phyloP scores from a whole-genome alignment of 1,140 invertebrate genomes.

The Apis cerana region DNA sequence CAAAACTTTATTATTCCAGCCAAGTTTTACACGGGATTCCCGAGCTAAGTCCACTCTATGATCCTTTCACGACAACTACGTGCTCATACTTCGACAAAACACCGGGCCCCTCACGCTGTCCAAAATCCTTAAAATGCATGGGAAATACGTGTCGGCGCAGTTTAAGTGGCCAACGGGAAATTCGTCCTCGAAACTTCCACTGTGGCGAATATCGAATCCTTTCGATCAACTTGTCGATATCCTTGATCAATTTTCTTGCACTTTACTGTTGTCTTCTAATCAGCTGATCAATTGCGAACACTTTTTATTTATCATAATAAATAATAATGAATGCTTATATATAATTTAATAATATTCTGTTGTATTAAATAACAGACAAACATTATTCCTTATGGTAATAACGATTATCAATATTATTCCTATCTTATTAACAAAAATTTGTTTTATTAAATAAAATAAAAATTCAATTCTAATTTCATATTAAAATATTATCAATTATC shows the following conservation, averaged over 20 bases:
- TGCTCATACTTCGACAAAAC: conserved; percentile 81
- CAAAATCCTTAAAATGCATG: conserved; percentile 80
- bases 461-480: too few species aligned
- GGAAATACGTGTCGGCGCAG: conserved; percentile 77
- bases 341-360: too few species aligned
- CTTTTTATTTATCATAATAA: too few species aligned
- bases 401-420: too few species aligned
- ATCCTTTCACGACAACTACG: conserved; percentile 80
- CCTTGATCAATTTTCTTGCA: conserved; percentile 1
- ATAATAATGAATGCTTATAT: too few species aligned
- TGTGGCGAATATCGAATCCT: conserved; percentile 19
- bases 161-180: conserved; percentile 71
- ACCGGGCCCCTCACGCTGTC: conserved; percentile 71
- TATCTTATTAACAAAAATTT: too few species aligned
- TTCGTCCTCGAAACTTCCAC: conserved; percentile 68
- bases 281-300: background rate
- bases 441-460: too few species aligned
- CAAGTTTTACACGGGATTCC: conserved; percentile 80
- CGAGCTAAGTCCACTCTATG: conserved; percentile 80
- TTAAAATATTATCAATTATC: too few species aligned
- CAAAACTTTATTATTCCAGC: conserved; percentile 78
- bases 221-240: background rate
- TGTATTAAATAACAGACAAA: too few species aligned
- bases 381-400: too few species aligned
- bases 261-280: background rate